Evolutionary conservation across 2,888 invertebrate genomes (phyloP).

Genomic region (Amphiduros pacificus): DNA sequence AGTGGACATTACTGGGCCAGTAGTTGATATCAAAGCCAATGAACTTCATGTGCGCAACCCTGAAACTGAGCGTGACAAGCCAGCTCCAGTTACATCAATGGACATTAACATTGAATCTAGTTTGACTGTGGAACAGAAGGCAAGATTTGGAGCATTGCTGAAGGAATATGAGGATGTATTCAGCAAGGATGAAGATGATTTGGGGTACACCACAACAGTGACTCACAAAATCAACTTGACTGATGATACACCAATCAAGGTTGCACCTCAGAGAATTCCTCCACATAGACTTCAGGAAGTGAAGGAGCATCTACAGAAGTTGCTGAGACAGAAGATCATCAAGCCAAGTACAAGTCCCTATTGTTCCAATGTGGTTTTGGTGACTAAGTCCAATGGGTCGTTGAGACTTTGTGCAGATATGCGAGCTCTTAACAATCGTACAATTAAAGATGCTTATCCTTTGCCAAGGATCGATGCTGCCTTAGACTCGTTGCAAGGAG

Average conservation of each 20-base stretch:
- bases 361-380: slow-evolving; percentile 14
- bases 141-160: too few species aligned
- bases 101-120: too few species aligned
- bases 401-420: slow-evolving; percentile 28
- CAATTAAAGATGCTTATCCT: slow-evolving; percentile 26
- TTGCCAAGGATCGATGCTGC: slow-evolving; percentile 22
- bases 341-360: background rate
- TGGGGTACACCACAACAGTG: background rate
- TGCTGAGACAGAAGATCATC: background rate
- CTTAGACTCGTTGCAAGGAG: slow-evolving; percentile 29
- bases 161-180: too few species aligned
- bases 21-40: too few species aligned
- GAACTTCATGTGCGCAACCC: too few species aligned
- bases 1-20: too few species aligned
- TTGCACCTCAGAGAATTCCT: background rate
- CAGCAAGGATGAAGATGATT: background rate
- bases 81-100: too few species aligned
- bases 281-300: background rate
- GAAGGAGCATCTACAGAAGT: background rate
- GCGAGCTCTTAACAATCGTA: slow-evolving; percentile 21
- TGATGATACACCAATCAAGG: background rate
- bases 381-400: slow-evolving; percentile 24
- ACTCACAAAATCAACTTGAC: background rate
- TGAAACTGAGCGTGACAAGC: too few species aligned
- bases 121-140: too few species aligned